A percentile compares a stretch with the other conserved stretches of the same genome.
phyloP scores from a whole-genome alignment of 2,888 invertebrate genomes.

The Gastracanthus pulcherrimus region DNA sequence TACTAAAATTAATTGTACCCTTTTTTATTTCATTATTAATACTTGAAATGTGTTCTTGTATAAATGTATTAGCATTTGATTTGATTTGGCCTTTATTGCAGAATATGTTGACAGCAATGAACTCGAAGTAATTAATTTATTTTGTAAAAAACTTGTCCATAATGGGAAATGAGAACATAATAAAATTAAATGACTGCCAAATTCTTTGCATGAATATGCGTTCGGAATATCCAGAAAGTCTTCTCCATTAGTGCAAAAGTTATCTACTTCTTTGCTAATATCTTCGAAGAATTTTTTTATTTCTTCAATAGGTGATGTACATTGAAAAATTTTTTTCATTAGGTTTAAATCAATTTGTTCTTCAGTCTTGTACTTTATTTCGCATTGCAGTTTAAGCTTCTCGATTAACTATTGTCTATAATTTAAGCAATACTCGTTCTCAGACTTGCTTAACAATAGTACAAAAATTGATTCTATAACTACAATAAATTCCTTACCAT shows the following conservation, averaged over 20 bases:
- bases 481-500: background rate
- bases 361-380: no score
- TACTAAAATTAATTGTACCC: no score
- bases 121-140: background rate
- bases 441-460: background rate
- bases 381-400: background rate
- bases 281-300: no score
- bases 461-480: background rate
- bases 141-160: background rate
- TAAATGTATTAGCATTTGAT: background rate
- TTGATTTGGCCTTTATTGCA: no score
- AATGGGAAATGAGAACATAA: background rate
- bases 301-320: no score
- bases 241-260: background rate
- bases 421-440: background rate
- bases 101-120: no score
- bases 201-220: background rate
- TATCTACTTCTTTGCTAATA: no score
- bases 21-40: no score
- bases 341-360: no score
- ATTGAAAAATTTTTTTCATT: no score
- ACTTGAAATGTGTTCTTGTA: background rate
- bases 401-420: background rate
- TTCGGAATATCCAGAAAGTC: background rate
- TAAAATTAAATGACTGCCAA: background rate